Base-by-base conservation (phyloP, 2,113 vertebrate genomes). In the Synchiropus splendidus region DNA sequence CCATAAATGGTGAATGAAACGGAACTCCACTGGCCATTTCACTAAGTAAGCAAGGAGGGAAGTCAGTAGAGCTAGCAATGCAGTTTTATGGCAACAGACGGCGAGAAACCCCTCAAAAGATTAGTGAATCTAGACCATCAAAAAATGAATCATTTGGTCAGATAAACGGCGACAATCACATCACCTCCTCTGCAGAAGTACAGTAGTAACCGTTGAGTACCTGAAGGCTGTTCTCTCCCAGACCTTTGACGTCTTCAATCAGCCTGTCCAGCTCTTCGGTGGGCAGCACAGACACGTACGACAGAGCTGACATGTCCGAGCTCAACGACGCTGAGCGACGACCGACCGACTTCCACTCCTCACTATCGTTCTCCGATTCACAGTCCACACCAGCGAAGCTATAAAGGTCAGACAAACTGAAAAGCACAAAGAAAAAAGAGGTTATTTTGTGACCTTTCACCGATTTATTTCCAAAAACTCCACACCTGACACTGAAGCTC, bases 401-500 rank as follows among this genome's bases (percentile, higher is more conserved):
- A 53, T 79, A 80, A 45, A 88, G 69, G 2, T 87, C 83, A 2
- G 80, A 72, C n/a, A 86, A 66, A 49, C 87, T 87, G n/a, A 0
- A 16, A 11, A 6, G 31, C 21, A 27, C 21, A 27, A 27, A 8
- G 8, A 8, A 8, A 27, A 27, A 4, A 27, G n/a, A n/a, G n/a
- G n/a, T n/a, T n/a, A n/a, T n/a, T n/a, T n/a, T n/a, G n/a, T n/a
- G n/a, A n/a, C n/a, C n/a, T n/a, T n/a, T n/a, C n/a, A n/a, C n/a
- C n/a, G n/a, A n/a, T n/a, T n/a, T n/a, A n/a, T n/a, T n/a, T 27
- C 21, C 8, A 5, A 27, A 27, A 27, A 27, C 21, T 14, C 62
- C 74, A 18, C 55, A 88, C 86, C 79, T 86, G 45, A 88, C 35
- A 12, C 68, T 72, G 61, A 85, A 87, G 54, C 85, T 87, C 60